Base-by-base conservation (phyloP, 2,888 invertebrate species). In the Ochropacha duplaris region DNA sequence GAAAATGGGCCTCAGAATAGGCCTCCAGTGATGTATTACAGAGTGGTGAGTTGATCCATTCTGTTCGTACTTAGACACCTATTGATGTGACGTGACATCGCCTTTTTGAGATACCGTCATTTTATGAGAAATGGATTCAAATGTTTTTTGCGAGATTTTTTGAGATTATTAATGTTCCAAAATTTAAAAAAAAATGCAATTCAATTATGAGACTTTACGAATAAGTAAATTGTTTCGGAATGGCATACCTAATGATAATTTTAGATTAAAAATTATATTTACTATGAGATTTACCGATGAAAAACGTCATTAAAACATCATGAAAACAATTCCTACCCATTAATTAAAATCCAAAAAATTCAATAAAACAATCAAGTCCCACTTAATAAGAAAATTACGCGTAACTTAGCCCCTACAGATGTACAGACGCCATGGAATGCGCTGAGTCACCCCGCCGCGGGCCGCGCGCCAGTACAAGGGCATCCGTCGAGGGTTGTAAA, bases 71-170 rank as follows among this genome's bases (percentile, higher is more conserved):
- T 75, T 71, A 71, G 69, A 65, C 65, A 70, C 64, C 83, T 73
- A 85, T 87, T 87, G 88, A 88, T 75, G 85, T 71, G 73, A 76
- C 71, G 79, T 88, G 88, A 87, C 86, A 77, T 59, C 70, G 81
- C 76, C 78, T 64, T 70, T 81, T 78, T 74, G 72, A 65, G 64
- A 68, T 66, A 65, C 62, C 49, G 64, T 62, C 50, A 55, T 58
- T 58, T 62, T 58, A 52, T 67, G 68, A 68, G 64, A 67, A 74
- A 74, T 66, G 72, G 62, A 24, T 16, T 55, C 60, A 58, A 60
- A 60, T 59, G 63, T 66, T 61, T 58, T 12, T 31, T 65, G 68
- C 72, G 72, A 73, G 73, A 73, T 68, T 73, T 61, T 58, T 60
- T 60, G 59, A n/a, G 61, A 61, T 58, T 34, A 22, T 39, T 59